phyloP scores from a whole-genome alignment of 2,797 vertebrate species.

The Pogonophryne albipinna region DNA sequence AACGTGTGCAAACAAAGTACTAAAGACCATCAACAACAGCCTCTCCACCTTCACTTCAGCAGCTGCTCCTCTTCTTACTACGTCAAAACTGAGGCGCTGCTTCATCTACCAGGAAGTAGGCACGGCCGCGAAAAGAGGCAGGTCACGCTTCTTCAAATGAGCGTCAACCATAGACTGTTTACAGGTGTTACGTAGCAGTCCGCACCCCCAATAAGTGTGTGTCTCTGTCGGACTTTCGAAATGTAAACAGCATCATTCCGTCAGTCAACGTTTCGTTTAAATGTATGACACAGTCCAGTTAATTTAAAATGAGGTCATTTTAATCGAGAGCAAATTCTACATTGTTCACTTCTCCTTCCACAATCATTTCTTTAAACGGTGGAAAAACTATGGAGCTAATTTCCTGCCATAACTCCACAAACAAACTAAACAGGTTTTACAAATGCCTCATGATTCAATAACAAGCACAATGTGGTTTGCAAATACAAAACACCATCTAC shows the following conservation, averaged over 20 bases:
- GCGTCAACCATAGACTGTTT: constrained; percentile 38
- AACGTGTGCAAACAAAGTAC: constrained; percentile 5
- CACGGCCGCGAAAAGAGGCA: constrained; percentile 51
- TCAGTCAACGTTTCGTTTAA: background rate
- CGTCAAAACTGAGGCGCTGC: constrained; percentile 50
- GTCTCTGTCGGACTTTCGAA: background rate
- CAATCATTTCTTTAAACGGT: background rate
- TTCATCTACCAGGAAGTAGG: constrained; percentile 78
- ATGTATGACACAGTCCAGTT: too few species aligned
- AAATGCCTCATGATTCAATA: too few species aligned
- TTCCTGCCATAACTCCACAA: too few species aligned
- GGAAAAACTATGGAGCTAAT: too few species aligned
- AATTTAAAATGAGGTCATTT: background rate
- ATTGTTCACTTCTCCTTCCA: background rate
- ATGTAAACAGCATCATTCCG: background rate
- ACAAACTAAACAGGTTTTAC: too few species aligned
- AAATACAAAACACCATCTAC: too few species aligned
- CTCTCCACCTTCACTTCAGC: constrained; percentile 28
- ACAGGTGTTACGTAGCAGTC: constrained; percentile 51
- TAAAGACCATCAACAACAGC: constrained; percentile 17
- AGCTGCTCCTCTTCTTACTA: constrained; percentile 39
- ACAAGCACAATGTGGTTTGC: too few species aligned
- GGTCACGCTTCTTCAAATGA: constrained; percentile 34
- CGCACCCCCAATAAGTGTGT: background rate
- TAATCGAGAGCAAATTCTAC: background rate